Evolutionary conservation across 2,888 invertebrate genomes (phyloP), one percentile per base, ranked within the genome.

Genomic region (Hydrotaea cyrtoneurina): DNA sequence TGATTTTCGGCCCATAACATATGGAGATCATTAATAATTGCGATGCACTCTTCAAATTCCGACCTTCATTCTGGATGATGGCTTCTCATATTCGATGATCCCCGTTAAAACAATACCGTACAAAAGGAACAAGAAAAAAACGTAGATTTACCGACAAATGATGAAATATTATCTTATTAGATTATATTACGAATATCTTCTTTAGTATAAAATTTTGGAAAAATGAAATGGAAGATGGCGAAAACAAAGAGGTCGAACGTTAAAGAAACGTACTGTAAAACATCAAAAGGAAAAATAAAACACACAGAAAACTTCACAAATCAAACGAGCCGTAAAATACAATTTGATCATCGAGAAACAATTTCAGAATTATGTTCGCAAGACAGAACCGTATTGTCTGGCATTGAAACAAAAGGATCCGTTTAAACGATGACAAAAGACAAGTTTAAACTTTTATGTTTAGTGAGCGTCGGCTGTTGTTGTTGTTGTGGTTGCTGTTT

Each of bases 241-340:
- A 79, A 72, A 71, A 78, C 15, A 43, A 31, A 2, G 31, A 31
- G 43, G 10, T 43, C 43, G 73, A 80, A 66, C 46, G 11, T 43
- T 57, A 10, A 64, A 57, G 74, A 39, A 39, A 73, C 10, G 11
- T 31, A 36, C 10, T 13, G 36, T 19, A 7, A 19, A 78, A 73
- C 73, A 75, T 78, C 72, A 76, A 66, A 79, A 78, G n/a, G 5
- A 69, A 74, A 7, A 82, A 84, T 66, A 62, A 82, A 85, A 31
- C 86, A 77, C 82, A 31, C 31, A 7, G 3, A 2, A 85, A 79
- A 86, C 55, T 86, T 86, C 81, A 82, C 78, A 86, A 86, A 86
- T 86, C 86, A 86, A 86, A 85, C 86, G 86, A 86, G 85, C 86
- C 86, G 86, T 86, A 79, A 86, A 86, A 81, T 74, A 79, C 78